phyloP scores from a whole-genome alignment of 2,888 invertebrate species.

The Orthosia gracilis region DNA sequence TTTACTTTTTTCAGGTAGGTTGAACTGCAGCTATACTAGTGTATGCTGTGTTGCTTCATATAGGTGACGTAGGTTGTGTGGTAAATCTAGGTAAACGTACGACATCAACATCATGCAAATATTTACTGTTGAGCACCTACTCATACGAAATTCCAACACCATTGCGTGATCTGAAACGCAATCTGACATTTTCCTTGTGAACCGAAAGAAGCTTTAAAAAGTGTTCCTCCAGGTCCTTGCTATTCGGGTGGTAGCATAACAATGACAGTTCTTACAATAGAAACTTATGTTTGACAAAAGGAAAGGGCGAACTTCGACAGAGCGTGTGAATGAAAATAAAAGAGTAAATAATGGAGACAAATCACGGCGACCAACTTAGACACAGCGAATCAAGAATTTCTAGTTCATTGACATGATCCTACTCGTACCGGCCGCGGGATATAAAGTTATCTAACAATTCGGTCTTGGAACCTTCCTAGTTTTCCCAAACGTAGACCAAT shows the following conservation, averaged over 20 bases:
- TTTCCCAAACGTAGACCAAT: neutral
- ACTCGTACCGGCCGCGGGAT: slow-evolving; percentile 3
- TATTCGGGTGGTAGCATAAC: slow-evolving; percentile 78
- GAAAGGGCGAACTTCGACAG: slow-evolving; percentile 76
- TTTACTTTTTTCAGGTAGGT: neutral
- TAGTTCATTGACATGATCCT: slow-evolving; percentile 46
- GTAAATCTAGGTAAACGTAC: slow-evolving; percentile 24
- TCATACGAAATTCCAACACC: slow-evolving; percentile 60
- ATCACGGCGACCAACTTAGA: slow-evolving; percentile 72
- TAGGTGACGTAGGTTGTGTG: slow-evolving; percentile 3
- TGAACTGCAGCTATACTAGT: neutral
- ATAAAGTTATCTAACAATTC: neutral
- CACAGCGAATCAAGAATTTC: slow-evolving; percentile 54
- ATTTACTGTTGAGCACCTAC: slow-evolving; percentile 31
- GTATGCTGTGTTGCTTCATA: neutral
- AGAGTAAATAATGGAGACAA: slow-evolving; percentile 78
- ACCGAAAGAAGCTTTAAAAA: slow-evolving; percentile 68
- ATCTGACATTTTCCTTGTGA: slow-evolving; percentile 51
- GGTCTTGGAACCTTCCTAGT: neutral
- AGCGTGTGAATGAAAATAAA: slow-evolving; percentile 84
- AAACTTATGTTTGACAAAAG: slow-evolving; percentile 83
- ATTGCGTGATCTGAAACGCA: slow-evolving; percentile 56
- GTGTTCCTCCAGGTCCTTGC: slow-evolving; percentile 68
- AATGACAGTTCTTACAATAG: slow-evolving; percentile 83
- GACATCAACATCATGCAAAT: slow-evolving; percentile 40